phyloP scores from a whole-genome alignment of 1,140 invertebrate species.

The Triops cancriformis region DNA sequence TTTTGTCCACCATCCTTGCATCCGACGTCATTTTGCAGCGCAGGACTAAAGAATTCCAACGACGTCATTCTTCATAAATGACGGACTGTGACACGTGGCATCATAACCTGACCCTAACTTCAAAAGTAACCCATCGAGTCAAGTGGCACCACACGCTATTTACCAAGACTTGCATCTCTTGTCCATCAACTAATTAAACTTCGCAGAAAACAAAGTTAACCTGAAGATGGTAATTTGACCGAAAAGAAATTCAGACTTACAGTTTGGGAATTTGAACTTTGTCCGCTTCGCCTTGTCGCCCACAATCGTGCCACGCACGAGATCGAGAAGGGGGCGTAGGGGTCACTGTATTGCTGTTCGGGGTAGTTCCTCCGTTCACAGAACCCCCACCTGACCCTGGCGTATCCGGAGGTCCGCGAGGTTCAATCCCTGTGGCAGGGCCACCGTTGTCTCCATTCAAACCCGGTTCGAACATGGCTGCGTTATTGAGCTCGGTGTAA shows the following conservation, averaged over 20 bases:
- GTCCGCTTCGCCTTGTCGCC: constrained; percentile 81
- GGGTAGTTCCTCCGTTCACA: constrained; percentile 29
- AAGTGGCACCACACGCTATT: no score
- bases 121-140: no score
- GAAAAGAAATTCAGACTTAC: constrained; percentile 54
- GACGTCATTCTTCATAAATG: no score
- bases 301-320: constrained; percentile 85
- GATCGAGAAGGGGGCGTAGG: constrained; percentile 37
- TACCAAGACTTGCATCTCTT: no score
- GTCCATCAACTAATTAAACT: no score
- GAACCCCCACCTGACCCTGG: constrained; percentile 32
- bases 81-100: no score
- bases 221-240: not conserved
- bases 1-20: no score
- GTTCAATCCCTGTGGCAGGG: constrained; percentile 39
- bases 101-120: no score
- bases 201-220: not conserved
- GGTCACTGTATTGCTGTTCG: constrained; percentile 29
- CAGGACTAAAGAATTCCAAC: no score
- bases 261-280: constrained; percentile 97
- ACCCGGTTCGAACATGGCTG: constrained; percentile 33
- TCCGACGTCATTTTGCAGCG: no score
- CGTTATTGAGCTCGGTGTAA: constrained; percentile 72
- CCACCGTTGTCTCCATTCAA: constrained; percentile 30
- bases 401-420: constrained; percentile 33